Percentiles rank a stretch among this genome's conserved stretches.
phyloP scores from a whole-genome alignment of 2,888 invertebrate species.

The Disparrhopalites patrizii region DNA sequence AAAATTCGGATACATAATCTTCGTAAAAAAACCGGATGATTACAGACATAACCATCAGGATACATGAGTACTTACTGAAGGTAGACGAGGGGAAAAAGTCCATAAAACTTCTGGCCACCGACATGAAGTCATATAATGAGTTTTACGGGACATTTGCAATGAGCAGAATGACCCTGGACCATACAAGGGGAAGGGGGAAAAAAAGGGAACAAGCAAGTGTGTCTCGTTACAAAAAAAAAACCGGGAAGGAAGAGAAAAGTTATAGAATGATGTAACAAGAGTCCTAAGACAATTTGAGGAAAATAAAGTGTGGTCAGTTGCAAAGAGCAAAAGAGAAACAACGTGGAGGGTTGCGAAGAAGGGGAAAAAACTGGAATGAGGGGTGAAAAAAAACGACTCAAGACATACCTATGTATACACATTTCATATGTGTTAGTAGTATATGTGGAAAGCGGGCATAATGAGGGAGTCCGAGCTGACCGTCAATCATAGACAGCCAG shows the following conservation, averaged over 20 bases:
- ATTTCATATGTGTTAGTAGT: too few relatives aligned
- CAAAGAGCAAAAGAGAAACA: neutral
- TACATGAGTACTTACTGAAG: too few relatives aligned
- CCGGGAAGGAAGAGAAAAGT: neutral
- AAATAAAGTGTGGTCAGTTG: neutral
- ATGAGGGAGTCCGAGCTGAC: slow-evolving; percentile 29
- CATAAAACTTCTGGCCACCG: too few relatives aligned
- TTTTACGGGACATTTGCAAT: too few relatives aligned
- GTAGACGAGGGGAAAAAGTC: too few relatives aligned
- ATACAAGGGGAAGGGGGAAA: neutral
- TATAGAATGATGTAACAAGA: neutral
- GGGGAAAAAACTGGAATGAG: neutral
- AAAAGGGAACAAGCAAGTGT: slow-evolving; percentile 1
- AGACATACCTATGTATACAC: too few relatives aligned
- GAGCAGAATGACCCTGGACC: slow-evolving; percentile 3
- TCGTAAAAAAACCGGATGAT: too few relatives aligned
- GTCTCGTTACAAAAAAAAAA: neutral
- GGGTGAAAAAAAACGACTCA: neutral
- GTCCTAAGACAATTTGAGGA: neutral
- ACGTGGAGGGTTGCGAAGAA: slow-evolving; percentile 4
- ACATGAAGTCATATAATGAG: too few relatives aligned
- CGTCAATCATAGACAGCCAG: slow-evolving; percentile 38
- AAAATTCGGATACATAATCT: too few relatives aligned
- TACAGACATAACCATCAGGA: too few relatives aligned
- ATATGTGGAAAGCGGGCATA: slow-evolving; percentile 2